Conservation (phyloP, 1,140 invertebrate species). For the Tetranychus cinnabarinus region DNA sequence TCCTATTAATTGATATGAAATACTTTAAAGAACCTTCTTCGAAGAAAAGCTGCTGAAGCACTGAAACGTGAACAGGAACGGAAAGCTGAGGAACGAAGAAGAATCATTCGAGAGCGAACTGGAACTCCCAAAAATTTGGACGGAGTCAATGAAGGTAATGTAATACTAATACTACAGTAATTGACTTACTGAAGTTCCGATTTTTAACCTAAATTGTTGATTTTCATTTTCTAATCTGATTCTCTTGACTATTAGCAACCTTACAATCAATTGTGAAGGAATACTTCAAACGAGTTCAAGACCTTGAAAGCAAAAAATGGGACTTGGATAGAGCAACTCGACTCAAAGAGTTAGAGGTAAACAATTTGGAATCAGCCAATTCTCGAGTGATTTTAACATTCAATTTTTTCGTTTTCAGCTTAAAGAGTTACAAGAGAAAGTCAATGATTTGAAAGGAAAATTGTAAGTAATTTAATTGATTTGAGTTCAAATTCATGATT, state of each 20-base stretch:
- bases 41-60: constrained; percentile 98
- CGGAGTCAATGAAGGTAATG: constrained; percentile 59
- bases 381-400: too few relatives aligned
- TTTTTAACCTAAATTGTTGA: too few relatives aligned
- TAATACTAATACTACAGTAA: background rate
- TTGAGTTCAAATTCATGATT: background rate
- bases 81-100: constrained; percentile 89
- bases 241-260: constrained; percentile 41
- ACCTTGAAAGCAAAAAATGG: constrained; percentile 90
- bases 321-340: constrained; percentile 86
- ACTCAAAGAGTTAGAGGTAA: constrained; percentile 30
- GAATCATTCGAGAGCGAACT: constrained; percentile 83
- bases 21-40: constrained; percentile 32
- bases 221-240: too few relatives aligned
- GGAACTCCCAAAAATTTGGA: constrained; percentile 70
- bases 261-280: constrained; percentile 83
- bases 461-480: constrained; percentile 53
- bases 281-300: constrained; percentile 68
- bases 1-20: background rate
- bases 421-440: constrained; percentile 78
- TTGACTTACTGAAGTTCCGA: too few relatives aligned
- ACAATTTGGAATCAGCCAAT: constrained; percentile 82
- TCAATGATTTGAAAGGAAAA: constrained; percentile 98
- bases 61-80: constrained; percentile 97
- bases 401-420: too few relatives aligned